Conservation (phyloP, 2,113 vertebrate species). For the Pontoporia blainvillei region DNA sequence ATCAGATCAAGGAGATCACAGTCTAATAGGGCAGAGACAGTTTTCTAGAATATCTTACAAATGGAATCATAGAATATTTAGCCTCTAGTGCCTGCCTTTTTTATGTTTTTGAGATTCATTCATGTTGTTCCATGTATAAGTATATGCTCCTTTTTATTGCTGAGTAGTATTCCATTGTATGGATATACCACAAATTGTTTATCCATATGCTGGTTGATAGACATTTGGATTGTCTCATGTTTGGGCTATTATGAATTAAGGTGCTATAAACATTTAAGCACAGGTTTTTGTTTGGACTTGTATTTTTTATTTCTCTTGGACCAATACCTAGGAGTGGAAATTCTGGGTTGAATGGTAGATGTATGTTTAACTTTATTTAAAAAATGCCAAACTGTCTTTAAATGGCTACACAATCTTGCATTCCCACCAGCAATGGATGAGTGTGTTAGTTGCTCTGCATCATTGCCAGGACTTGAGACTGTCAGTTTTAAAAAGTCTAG, state of each 20-base stretch:
- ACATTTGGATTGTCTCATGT: not conserved
- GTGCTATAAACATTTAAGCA: not conserved
- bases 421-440: not conserved
- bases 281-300: not conserved
- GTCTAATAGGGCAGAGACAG: not conserved
- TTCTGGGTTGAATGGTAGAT: not conserved
- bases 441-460: not conserved
- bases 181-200: not conserved
- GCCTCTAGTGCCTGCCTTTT: not conserved
- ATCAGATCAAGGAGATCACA: not conserved
- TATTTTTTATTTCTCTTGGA: not conserved
- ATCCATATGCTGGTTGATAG: not conserved
- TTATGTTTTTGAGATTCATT: not conserved
- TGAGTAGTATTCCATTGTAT: not conserved
- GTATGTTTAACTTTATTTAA: not conserved
- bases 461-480: not conserved
- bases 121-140: not conserved
- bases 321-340: not conserved
- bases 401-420: not conserved
- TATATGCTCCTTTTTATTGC: not conserved
- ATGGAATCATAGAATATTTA: not conserved
- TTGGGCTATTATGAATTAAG: not conserved
- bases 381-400: not conserved
- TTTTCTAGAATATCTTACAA: slow-evolving; percentile 2
- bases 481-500: not conserved